Base-by-base conservation (phyloP, 1,140 invertebrate genomes). In the Trachelipus rathkii region DNA sequence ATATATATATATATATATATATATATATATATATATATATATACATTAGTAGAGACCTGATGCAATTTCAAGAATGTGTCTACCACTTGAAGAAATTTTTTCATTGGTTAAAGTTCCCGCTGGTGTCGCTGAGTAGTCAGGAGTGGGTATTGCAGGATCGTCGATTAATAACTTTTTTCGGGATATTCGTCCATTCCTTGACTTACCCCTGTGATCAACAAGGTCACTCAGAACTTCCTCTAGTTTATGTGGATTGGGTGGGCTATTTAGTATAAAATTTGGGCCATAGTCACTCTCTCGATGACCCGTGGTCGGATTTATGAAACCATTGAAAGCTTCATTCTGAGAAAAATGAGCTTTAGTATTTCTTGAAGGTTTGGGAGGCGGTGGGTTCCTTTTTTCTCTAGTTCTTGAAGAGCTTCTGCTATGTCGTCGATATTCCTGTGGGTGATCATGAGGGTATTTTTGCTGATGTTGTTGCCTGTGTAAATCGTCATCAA, bases 21-120 rank as follows among this genome's bases (percentile, higher is more conserved):
- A 33, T 33, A 33, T 33, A 33, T 33, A 33, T 33, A 33, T 33
- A 33, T 33, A 33, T 33, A 33, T 33, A 33, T 33, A 33, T 33
- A 33, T 33, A 33, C 6, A 33, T 80, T 73, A 82, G 70, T 82
- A 82, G 1, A 82, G 72, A 44, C 81, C 81, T 53, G 81, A 82
- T 0, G 81, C 79, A 71, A 82, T 82, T n/a, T 82, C 79, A 11
- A 82, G 71, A 19, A 82, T 82, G 67, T 82, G 79, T 53, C 78
- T 79, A 10, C 77, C 74, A 19, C 75, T 53, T 15, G 78, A 78
- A 66, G 67, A 72, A 13, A 67, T 72, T 53, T 68, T 68, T 4
- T 68, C 70, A 15, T 60, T 77, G 66, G 68, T 74, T 71, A 79
- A 45, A 19, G 79, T 79, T 45, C 77, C 72, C 0, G 76, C 71